phyloP scores from a whole-genome alignment of 2,113 vertebrate species.

The Gallinago undulata region DNA sequence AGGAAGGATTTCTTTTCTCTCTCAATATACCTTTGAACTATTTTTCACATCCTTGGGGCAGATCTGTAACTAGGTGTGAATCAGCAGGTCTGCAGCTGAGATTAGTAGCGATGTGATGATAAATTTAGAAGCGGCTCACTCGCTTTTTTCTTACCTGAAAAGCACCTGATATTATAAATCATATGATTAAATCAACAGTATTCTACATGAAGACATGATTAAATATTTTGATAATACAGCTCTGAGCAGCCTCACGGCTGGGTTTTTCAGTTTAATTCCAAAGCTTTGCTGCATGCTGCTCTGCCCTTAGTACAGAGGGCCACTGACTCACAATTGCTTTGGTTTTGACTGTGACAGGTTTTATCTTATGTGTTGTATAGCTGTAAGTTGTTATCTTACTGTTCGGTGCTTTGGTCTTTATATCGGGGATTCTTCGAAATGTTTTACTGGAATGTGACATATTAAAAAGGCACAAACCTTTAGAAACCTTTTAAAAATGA shows the following conservation, averaged over 20 bases:
- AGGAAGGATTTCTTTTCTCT: neutral
- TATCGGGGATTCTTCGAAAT: neutral
- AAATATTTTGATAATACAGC: neutral
- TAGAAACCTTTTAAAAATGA: neutral
- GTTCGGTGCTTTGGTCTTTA: neutral
- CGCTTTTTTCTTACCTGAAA: neutral
- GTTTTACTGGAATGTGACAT: neutral
- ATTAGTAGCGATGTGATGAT: neutral
- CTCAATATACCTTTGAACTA: neutral
- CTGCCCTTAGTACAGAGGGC: neutral
- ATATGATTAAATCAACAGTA: neutral
- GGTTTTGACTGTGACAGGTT: neutral
- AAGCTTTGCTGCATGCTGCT: neutral
- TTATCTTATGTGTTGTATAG: neutral
- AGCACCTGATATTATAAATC: neutral
- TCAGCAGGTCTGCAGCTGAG: neutral
- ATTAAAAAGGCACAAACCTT: neutral
- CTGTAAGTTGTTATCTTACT: neutral
- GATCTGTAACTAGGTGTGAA: neutral
- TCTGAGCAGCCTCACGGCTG: neutral
- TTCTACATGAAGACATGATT: neutral
- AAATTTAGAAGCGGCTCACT: neutral
- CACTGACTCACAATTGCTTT: neutral
- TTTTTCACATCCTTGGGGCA: neutral
- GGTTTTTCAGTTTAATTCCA: neutral